Evolutionary conservation across 1,140 invertebrate genomes (phyloP).

Genomic region (Drosophila truncata): DNA sequence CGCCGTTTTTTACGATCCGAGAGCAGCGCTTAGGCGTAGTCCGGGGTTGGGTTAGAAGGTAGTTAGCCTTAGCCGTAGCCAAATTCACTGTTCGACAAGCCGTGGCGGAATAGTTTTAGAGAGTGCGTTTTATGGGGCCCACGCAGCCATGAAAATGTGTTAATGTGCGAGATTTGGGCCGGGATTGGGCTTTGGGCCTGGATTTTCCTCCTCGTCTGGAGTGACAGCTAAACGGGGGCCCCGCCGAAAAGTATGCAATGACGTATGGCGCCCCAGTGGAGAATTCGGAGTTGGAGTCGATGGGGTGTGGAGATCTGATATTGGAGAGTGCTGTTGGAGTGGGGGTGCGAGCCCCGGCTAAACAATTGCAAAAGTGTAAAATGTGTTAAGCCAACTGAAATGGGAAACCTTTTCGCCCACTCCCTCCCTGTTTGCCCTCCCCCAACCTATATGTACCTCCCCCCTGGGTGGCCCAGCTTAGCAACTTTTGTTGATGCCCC

Average conservation of each 20-base stretch:
- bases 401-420: constrained; percentile 27
- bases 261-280: constrained; percentile 26
- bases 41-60: not conserved
- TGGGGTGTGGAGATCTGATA: constrained; percentile 12
- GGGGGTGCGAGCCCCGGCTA: constrained; percentile 26
- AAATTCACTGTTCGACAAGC: constrained; percentile 76
- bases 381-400: constrained; percentile 83
- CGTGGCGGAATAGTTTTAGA: constrained; percentile 75
- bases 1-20: constrained; percentile 65
- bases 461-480: constrained; percentile 43
- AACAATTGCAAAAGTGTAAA: constrained; percentile 83
- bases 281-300: not conserved
- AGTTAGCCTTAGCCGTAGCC: constrained; percentile 3
- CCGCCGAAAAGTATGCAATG: constrained; percentile 62
- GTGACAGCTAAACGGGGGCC: constrained; percentile 39
- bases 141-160: constrained; percentile 62
- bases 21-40: constrained; percentile 8
- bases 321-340: not conserved
- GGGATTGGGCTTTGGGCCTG: constrained; percentile 35
- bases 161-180: constrained; percentile 75
- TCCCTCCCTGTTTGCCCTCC: not conserved
- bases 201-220: constrained; percentile 28
- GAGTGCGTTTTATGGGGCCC: constrained; percentile 72
- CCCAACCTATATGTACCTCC: not conserved
- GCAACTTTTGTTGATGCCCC: constrained; percentile 74